Base-by-base conservation (phyloP, 2,113 vertebrate species). In the Aythya baeri region DNA sequence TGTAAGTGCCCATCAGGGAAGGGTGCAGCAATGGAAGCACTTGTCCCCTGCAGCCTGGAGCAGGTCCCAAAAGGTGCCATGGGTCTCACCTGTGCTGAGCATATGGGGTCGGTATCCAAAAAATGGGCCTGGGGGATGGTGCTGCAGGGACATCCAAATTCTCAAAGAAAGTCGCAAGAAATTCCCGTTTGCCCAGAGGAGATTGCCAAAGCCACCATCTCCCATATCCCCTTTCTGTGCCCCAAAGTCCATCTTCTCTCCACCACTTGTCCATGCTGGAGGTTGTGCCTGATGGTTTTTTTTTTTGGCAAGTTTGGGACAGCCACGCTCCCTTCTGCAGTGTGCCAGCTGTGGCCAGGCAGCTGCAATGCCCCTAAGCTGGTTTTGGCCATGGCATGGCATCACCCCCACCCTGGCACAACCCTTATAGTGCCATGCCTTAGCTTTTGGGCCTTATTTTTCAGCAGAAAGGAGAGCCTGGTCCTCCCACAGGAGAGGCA, bases 1-100 rank as follows among this genome's bases (percentile, higher is more conserved):
- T 98, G 99, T 99, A 98, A 99, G 99, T 98, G 66, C 79, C 81
- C 8, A 4, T 44, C 23, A 54, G 32, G n/a, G 26, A 55, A 68
- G 22, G 23, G 27, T 27, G 26, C 26, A 43, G 1, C 1, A 3
- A 29, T 26, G 32, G 0, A 6, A 83, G 23, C 20, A 61, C 89
- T 54, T 66, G 44, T 85, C n/a, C 50, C 34, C 25, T 5, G 1
- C 34, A 86, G 34, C 34, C 26, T 58, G 32, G 23, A 92, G 49
- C 32, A 71, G 29, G 26, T 83, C n/a, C 11, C 62, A 41, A 7
- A 31, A 25, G 61, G 32, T 72, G 57, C 50, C 17, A 1, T 52
- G 23, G 5, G 31, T 83, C 63, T 63, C 26, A 73, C 58, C 70
- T 83, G 5, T 31, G 55, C 36, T 83, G 41, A 57, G 23, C 9